Evolutionary conservation across 1,140 invertebrate genomes (phyloP), one percentile per base, ranked within the genome.

Genomic region (Sesamia nonagrioides): DNA sequence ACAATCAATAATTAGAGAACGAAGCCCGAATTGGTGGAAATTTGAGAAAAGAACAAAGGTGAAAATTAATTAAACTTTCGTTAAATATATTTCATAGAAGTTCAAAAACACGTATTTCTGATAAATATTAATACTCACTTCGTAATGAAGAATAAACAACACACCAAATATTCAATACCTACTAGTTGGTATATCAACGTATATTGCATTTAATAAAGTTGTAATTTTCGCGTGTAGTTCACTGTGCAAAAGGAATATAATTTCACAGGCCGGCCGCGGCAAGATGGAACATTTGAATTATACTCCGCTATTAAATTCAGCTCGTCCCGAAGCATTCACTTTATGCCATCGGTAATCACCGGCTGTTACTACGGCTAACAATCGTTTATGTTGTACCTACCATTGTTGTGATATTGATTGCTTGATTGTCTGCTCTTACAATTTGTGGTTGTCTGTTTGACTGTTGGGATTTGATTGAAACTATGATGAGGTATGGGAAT

Each of bases 211-310:
- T 42, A 66, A 66, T 66, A 66, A 18, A 18, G 66, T 33, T 48
- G 42, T 69, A 42, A 69, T 69, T 50, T 33, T 5, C 45, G 13
- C 35, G 33, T 45, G 71, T 76, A 63, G 60, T 78, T 21, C 56
- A 77, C 78, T 80, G 80, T 79, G 82, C 84, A 86, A 86, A 86
- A 87, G 85, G 86, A 87, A 88, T 84, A 85, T 85, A 91, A 86
- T 89, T 90, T 89, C 89, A 86, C 84, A 91, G 86, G 84, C 86
- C 88, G 88, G n/a, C n/a, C n/a, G n/a, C n/a, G n/a, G 69, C 86
- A 89, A 82, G 79, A 88, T 78, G 89, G 86, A 91, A 92, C 91
- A 90, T 92, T 92, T 91, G 89, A 90, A 92, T 92, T 92, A 92
- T 91, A 81, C 79, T 80, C 89, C 88, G 89, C 87, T 90, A 92